Conservation (phyloP, 2,888 invertebrate species). For the Yponomeuta cagnagella region DNA sequence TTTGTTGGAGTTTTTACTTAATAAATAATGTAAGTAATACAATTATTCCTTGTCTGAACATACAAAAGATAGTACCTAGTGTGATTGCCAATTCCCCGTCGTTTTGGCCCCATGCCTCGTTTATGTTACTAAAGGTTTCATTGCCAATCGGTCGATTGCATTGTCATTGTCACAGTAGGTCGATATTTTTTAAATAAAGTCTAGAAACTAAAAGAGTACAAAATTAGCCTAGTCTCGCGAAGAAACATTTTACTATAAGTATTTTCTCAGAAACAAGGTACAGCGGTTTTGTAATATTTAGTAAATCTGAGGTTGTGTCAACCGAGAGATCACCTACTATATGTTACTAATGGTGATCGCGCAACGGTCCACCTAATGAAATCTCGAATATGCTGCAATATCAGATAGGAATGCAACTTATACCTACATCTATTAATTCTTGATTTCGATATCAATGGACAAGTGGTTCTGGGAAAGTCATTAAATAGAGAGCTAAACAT, state of each 20-base stretch:
- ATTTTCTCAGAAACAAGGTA: too few species aligned
- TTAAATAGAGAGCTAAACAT: conserved; percentile 53
- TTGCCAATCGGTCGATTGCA: not conserved
- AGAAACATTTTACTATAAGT: too few species aligned
- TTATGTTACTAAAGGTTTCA: conserved; percentile 7
- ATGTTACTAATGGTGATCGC: not conserved
- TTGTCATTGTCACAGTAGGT: not conserved
- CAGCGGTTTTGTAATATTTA: too few species aligned
- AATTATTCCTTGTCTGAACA: too few species aligned
- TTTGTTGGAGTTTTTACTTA: too few species aligned
- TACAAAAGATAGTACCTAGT: not conserved
- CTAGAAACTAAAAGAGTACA: not conserved
- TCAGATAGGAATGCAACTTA: not conserved
- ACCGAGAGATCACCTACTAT: not conserved
- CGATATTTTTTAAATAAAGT: not conserved
- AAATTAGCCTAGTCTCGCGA: too few species aligned
- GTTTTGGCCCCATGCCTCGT: conserved; percentile 9
- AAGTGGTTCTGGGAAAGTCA: conserved; percentile 35
- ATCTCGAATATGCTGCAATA: not conserved
- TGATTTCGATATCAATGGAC: conserved; percentile 2
- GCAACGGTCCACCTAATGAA: not conserved
- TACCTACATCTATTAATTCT: not conserved
- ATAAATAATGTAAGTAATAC: too few species aligned
- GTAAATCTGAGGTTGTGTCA: not conserved
- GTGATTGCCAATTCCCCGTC: conserved; percentile 5